Percentiles rank a stretch among this genome's conserved stretches.
These are phyloP conservation scores for Clepsis dumicolana DNA, from an alignment of 2,888 invertebrate genomes.

Conservation along the genomic window DNA sequence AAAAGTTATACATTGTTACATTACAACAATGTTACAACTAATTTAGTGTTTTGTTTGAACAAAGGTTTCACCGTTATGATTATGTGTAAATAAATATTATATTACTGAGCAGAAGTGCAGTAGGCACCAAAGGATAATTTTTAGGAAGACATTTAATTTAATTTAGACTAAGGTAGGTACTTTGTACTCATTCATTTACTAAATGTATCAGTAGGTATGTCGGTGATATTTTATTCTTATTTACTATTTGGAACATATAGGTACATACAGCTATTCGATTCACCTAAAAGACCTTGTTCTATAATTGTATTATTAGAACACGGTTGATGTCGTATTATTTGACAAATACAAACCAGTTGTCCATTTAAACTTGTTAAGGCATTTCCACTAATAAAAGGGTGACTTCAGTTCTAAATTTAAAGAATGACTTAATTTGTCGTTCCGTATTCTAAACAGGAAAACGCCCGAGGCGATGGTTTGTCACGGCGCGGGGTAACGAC, in stretches of 20 bases:
- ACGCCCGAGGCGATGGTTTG: neutral
- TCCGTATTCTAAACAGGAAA: slow-evolving; percentile 4
- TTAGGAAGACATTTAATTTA: no score
- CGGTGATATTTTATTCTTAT: neutral
- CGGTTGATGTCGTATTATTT: neutral
- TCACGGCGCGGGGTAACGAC: neutral
- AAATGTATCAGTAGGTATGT: neutral
- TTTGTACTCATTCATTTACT: no score
- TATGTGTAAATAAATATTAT: no score
- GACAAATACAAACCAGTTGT: slow-evolving; percentile 11
- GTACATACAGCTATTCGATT: neutral
- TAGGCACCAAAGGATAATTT: no score
- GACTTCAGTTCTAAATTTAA: neutral
- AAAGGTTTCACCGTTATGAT: no score
- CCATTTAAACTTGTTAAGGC: slow-evolving; percentile 2
- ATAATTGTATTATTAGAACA: slow-evolving; percentile 43
- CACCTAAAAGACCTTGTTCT: slow-evolving; percentile 3
- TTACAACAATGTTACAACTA: no score
- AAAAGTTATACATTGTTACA: no score
- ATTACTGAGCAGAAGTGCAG: no score
- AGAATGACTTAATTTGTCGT: neutral
- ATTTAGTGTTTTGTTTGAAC: no score
- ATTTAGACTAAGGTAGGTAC: no score
- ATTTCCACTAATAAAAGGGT: neutral
- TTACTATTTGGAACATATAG: slow-evolving; percentile 27